These are phyloP conservation scores for Drosophila pruinosa DNA, from an alignment of 1,140 invertebrate genomes.

Conservation along the genomic window DNA sequence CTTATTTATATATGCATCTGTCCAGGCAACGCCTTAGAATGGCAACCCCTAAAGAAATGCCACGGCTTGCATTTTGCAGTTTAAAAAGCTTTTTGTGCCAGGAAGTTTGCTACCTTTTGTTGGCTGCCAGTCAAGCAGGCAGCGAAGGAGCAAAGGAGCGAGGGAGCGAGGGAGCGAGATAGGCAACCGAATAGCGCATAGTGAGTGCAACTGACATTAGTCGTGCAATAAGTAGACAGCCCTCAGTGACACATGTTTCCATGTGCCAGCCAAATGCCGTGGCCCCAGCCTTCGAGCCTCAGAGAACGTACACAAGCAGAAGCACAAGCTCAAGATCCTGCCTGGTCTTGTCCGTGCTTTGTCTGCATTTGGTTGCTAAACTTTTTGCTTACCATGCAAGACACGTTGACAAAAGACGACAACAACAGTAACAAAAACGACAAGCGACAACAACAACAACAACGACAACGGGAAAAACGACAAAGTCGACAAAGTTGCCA, in stretches of 20 bases:
- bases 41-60: constrained; percentile 49
- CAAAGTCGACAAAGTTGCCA: constrained; percentile 42
- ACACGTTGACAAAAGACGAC: constrained; percentile 80
- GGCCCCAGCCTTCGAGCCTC: constrained; percentile 25
- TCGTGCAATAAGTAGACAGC: constrained; percentile 80
- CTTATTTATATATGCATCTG: background rate
- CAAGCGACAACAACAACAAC: constrained; percentile 23
- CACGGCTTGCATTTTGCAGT: constrained; percentile 60
- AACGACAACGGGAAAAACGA: constrained; percentile 26
- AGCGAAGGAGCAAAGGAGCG: background rate
- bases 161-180: background rate
- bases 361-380: constrained; percentile 56
- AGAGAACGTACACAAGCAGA: background rate
- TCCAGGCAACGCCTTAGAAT: constrained; percentile 3
- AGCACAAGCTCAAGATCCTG: constrained; percentile 20
- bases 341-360: constrained; percentile 15
- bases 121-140: constrained; percentile 32
- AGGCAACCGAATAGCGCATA: background rate
- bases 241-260: constrained; percentile 76
- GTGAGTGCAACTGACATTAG: constrained; percentile 73
- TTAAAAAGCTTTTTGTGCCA: constrained; percentile 67
- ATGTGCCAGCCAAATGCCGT: constrained; percentile 45
- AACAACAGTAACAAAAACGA: constrained; percentile 38
- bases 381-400: constrained; percentile 74
- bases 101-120: constrained; percentile 74